phyloP scores from a whole-genome alignment of 2,113 vertebrate genomes.

The Corythaeola cristata region DNA sequence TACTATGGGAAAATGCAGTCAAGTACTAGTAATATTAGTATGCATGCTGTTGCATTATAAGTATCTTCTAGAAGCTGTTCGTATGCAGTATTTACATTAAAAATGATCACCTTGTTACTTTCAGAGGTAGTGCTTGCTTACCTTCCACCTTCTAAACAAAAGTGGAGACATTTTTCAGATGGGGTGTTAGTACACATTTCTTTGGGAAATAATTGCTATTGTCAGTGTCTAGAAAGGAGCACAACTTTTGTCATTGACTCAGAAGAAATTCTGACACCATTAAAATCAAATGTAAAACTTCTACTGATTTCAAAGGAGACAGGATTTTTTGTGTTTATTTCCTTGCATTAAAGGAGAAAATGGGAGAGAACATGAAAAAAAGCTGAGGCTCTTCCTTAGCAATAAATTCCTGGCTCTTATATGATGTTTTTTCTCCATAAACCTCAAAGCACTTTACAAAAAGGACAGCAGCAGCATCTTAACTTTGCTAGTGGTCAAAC shows the following conservation, averaged over 20 bases:
- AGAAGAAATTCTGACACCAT: not conserved
- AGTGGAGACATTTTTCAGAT: not conserved
- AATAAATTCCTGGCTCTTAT: not conserved
- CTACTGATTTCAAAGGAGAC: not conserved
- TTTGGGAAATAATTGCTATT: not conserved
- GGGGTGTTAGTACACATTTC: not conserved
- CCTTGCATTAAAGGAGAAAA: not conserved
- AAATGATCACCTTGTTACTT: not conserved
- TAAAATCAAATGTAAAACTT: not conserved
- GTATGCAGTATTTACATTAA: not conserved
- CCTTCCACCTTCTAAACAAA: not conserved
- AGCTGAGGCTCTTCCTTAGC: not conserved
- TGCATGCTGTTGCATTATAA: conserved; percentile 20
- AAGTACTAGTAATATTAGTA: not conserved
- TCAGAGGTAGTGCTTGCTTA: not conserved
- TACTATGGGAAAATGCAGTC: not conserved
- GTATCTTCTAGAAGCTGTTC: not conserved
- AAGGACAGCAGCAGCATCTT: not conserved
- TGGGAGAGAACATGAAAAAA: not conserved
- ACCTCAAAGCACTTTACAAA: not conserved
- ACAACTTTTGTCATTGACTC: not conserved
- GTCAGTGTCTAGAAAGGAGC: not conserved
- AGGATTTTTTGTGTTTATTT: not conserved
- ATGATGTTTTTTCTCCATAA: not conserved
- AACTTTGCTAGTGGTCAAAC: not conserved